Base-by-base conservation (phyloP, 1,140 invertebrate genomes). In the Antheraea pernyi region DNA sequence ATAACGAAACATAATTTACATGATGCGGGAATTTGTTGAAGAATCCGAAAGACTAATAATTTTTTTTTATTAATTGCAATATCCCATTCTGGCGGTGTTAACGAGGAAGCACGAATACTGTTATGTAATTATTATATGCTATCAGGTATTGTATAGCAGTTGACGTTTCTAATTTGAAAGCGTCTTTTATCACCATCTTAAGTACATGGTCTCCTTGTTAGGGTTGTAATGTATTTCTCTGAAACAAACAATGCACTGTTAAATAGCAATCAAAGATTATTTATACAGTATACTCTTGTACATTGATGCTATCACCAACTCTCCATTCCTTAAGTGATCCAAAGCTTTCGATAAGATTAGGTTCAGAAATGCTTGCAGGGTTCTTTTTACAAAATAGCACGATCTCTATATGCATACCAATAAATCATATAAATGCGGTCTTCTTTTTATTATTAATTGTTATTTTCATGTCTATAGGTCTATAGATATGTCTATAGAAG, bases 31-130 rank as follows among this genome's bases (percentile, higher is more conserved):
- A 37, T n/a, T 60, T 65, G 36, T 65, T 46, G 46, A 42, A 36
- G 61, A 65, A 59, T 59, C 63, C 60, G 59, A 66, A 53, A 53
- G 11, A 53, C 46, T 53, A 53, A 61, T 69, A 19, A 70, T 70
- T 59, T 59, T 19, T 16, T 53, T 65, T 11, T 42, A 42, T 58
- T 73, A 61, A 85, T 89, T 85, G 81, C 85, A 86, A 79, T 76
- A 69, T 79, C 81, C 79, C 81, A 86, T 82, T 85, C 88, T 88
- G 84, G 85, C 80, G 77, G 82, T 79, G 80, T 86, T 81, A 83
- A 88, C 83, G 86, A 84, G 78, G 81, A 89, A 84, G 87, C 81
- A 84, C 84, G 83, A 91, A 88, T 91, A 91, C 86, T 89, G 85
- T 84, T 84, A 79, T 75, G 81, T 86, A 86, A 81, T 74, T 75